Evolutionary conservation across 2,888 invertebrate species (phyloP).

Genomic region (Lochmaea crataegi): DNA sequence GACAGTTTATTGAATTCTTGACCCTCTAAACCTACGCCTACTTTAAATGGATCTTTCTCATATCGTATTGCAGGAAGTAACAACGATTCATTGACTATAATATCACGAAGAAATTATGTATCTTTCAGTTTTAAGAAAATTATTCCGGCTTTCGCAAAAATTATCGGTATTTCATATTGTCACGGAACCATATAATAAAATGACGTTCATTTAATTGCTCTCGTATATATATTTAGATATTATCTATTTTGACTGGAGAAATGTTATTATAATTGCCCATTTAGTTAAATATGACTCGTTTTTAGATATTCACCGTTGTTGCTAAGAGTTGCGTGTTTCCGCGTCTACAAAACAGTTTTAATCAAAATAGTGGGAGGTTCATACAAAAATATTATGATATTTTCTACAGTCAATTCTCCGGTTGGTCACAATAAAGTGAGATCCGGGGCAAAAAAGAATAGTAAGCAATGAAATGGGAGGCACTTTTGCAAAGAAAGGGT

Average conservation of each 20-base stretch:
- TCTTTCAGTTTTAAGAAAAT: constrained; percentile 36
- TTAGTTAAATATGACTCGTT: constrained; percentile 15
- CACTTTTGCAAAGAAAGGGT: no score
- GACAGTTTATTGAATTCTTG: constrained; percentile 7
- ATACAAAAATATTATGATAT: no score
- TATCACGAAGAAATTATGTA: constrained; percentile 30
- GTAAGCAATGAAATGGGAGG: no score
- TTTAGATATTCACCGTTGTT: background rate
- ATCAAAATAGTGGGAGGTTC: no score
- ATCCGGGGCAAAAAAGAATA: no score
- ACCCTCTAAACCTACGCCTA: constrained; percentile 3
- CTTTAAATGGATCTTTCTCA: constrained; percentile 20
- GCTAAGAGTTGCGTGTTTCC: background rate
- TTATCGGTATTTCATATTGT: constrained; percentile 40
- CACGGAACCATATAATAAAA: constrained; percentile 37
- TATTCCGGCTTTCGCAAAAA: constrained; percentile 35
- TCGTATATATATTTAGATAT: constrained; percentile 21
- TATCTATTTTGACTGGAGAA: constrained; percentile 18
- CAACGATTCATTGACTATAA: constrained; percentile 25
- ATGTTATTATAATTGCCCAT: constrained; percentile 26
- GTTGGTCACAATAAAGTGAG: no score
- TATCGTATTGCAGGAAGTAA: constrained; percentile 22
- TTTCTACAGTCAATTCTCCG: no score
- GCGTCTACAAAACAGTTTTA: background rate
- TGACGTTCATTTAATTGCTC: constrained; percentile 35